A percentile compares a stretch with the other conserved stretches of the same genome.
These are phyloP conservation scores for Spisula solida DNA, from an alignment of 2,888 invertebrate species.

Conservation along the genomic window DNA sequence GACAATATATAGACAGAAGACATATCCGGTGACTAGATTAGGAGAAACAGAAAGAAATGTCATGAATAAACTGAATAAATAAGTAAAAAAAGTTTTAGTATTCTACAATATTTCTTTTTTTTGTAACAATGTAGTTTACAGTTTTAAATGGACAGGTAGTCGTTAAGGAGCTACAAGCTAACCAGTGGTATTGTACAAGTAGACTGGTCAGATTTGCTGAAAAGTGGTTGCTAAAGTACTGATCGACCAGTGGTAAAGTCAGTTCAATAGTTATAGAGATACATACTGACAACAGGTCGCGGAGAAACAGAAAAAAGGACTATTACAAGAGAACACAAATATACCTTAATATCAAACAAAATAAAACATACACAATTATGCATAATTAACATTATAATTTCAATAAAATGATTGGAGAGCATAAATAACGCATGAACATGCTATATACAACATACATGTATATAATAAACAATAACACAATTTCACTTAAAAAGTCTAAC, in stretches of 20 bases:
- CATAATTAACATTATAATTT: not conserved
- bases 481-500: not conserved
- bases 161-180: not conserved
- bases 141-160: not conserved
- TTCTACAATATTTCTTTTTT: not conserved
- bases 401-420: not conserved
- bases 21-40: slow-evolving; percentile 2
- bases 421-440: not conserved
- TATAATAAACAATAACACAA: not conserved
- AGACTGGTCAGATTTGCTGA: too few relatives aligned
- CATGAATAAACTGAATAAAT: not conserved
- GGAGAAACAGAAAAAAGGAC: not conserved
- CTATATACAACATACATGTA: not conserved
- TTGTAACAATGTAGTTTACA: not conserved
- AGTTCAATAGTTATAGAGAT: too few relatives aligned
- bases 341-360: slow-evolving; percentile 1
- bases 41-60: not conserved
- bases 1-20: not conserved
- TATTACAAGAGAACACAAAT: not conserved
- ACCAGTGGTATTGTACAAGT: not conserved
- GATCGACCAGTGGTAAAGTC: not conserved
- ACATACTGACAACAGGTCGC: not conserved
- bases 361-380: slow-evolving; percentile 11
- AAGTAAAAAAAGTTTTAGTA: not conserved
- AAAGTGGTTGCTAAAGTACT: not conserved